These are phyloP conservation scores for Sphinx pinastri DNA, from an alignment of 2,888 invertebrate genomes.

Conservation along the genomic window DNA sequence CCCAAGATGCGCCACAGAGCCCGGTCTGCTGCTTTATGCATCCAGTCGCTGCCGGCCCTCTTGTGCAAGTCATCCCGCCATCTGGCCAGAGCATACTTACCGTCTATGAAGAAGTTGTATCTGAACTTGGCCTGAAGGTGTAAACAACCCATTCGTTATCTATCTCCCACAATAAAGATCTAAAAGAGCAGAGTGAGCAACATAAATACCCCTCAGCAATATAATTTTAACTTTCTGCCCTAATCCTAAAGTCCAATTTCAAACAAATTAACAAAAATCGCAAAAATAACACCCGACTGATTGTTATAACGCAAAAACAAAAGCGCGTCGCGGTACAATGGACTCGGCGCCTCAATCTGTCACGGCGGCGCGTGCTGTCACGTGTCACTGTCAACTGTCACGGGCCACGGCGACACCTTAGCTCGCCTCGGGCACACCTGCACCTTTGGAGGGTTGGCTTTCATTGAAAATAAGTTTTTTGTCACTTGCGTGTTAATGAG, in stretches of 20 bases:
- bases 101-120: no score
- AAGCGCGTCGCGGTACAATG: constrained; percentile 44
- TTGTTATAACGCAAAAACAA: constrained; percentile 42
- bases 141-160: no score
- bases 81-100: no score
- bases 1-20: no score
- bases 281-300: constrained; percentile 23
- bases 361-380: constrained; percentile 64
- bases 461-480: constrained; percentile 21
- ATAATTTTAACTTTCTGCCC: neutral
- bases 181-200: no score
- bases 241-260: neutral
- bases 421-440: constrained; percentile 55
- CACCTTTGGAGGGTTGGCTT: constrained; percentile 24
- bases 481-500: neutral
- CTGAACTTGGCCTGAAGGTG: no score
- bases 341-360: constrained; percentile 73
- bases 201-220: neutral
- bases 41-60: no score
- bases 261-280: neutral
- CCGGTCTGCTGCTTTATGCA: no score
- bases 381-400: constrained; percentile 64
- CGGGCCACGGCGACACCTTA: constrained; percentile 59
- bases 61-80: no score
- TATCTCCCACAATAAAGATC: no score